phyloP scores from a whole-genome alignment of 2,888 invertebrate species.

The Girardia tigrina region DNA sequence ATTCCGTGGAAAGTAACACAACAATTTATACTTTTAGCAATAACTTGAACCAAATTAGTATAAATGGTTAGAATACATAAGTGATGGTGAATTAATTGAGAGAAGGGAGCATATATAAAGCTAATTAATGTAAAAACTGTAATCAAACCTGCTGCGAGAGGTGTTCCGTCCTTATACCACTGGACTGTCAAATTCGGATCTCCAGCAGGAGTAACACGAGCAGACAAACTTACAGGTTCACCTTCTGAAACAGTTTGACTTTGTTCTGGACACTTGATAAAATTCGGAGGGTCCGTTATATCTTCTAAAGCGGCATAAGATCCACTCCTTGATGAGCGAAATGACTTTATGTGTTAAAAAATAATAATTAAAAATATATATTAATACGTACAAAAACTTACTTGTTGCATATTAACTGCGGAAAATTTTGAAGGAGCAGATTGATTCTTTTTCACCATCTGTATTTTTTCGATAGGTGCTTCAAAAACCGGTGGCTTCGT shows the following conservation, averaged over 20 bases:
- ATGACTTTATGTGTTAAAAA: not conserved
- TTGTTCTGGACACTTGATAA: not conserved
- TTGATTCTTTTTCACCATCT: not conserved
- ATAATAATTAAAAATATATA: not conserved
- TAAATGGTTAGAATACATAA: no score
- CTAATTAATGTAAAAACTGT: not conserved
- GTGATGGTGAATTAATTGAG: no score
- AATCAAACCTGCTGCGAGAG: conserved; percentile 64
- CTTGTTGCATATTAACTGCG: conserved; percentile 1
- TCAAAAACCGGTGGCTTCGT: not conserved
- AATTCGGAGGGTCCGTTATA: not conserved
- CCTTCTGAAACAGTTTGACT: not conserved
- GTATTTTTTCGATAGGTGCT: not conserved
- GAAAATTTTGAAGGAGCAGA: not conserved
- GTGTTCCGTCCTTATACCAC: conserved; percentile 86
- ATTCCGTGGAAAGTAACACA: no score
- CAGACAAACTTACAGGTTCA: not conserved
- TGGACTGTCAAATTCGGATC: conserved; percentile 80
- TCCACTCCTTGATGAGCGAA: conserved; percentile 11
- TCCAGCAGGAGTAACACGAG: conserved; percentile 67
- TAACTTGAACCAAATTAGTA: no score
- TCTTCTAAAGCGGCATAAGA: not conserved
- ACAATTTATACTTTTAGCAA: no score
- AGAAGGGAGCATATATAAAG: no score
- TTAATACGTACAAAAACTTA: not conserved